Base-by-base conservation (phyloP, 2,797 vertebrate species). In the Xiphophorus birchmanni region DNA sequence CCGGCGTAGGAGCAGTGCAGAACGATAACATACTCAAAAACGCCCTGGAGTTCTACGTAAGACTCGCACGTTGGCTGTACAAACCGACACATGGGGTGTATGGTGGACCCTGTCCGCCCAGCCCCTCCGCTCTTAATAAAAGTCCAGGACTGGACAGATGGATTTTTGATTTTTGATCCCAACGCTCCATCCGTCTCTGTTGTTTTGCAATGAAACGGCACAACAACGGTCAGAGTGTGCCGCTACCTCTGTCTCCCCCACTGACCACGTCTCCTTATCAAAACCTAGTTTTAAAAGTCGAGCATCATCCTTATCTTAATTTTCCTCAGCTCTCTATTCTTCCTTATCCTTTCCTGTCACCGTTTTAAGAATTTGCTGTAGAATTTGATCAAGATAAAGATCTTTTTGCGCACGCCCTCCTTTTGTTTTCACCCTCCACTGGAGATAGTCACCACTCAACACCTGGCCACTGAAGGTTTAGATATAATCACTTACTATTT, bases 151-250 rank as follows among this genome's bases (percentile, higher is more conserved):
- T n/a, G n/a, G n/a, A n/a, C n/a, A 90, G 81, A 85, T 89, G 83
- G 87, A 90, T 94, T 90, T 88, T 52, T 52, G 50, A 26, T 52
- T 40, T 40, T 40, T 40, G 37, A 40, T 40, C 47, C 47, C 15
- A 32, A 32, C 15, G 47, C 15, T 48, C 15, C 47, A 4, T 26
- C 50, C 21, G 2, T 52, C 50, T 23, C 50, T 2, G 1, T 23
- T 52, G 50, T 52, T 52, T 23, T 52, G 21, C 21, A 23, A 8
- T 52, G 21, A 23, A 8, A 8, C 7, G 7, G 2, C 50, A 52
- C 21, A 52, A 26, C 21, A 52, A 52, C 2, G 23, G 8, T 9
- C 50, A 52, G 50, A 23, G 50, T 2, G 21, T 2, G 21, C 7
- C 8, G 50, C 50, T 52, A 23, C 50, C 50, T 52, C 18, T 2